Percentiles rank a stretch among this genome's conserved stretches.
phyloP scores from a whole-genome alignment of 2,888 invertebrate genomes.

The Machimus atricapillus region DNA sequence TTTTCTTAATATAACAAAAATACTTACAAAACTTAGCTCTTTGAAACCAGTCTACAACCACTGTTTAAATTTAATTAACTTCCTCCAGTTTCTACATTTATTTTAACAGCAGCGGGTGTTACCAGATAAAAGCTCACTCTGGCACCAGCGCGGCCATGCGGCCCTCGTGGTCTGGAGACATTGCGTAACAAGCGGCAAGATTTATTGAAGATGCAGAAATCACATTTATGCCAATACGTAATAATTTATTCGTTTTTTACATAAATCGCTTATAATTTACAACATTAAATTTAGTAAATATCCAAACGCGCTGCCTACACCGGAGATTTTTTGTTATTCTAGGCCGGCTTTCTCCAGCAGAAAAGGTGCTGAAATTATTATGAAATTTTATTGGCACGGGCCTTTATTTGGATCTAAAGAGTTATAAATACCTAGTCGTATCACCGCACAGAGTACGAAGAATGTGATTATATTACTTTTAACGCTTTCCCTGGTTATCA shows the following conservation, averaged over 20 bases:
- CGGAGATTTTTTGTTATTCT: neutral
- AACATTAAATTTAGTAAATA: neutral
- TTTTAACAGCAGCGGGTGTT: neutral
- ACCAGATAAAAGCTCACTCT: neutral
- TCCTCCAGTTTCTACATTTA: neutral
- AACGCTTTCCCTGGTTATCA: constrained; percentile 58
- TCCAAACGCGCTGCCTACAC: neutral
- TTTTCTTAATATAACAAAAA: no score
- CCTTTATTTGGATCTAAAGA: neutral
- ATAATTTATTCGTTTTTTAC: neutral
- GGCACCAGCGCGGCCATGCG: neutral
- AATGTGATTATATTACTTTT: constrained; percentile 58
- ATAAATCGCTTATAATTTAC: neutral
- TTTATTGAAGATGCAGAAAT: neutral
- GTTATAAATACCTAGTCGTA: constrained; percentile 55
- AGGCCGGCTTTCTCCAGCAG: neutral
- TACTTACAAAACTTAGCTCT: no score
- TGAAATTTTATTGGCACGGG: neutral
- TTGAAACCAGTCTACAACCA: no score
- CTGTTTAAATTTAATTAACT: no score
- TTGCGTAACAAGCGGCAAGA: neutral
- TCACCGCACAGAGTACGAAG: constrained; percentile 54
- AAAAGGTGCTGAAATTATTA: neutral
- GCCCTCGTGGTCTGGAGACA: neutral
- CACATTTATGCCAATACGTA: neutral